These are phyloP conservation scores for Neoaliturus tenellus DNA, from an alignment of 2,888 invertebrate species.

Conservation along the genomic window DNA sequence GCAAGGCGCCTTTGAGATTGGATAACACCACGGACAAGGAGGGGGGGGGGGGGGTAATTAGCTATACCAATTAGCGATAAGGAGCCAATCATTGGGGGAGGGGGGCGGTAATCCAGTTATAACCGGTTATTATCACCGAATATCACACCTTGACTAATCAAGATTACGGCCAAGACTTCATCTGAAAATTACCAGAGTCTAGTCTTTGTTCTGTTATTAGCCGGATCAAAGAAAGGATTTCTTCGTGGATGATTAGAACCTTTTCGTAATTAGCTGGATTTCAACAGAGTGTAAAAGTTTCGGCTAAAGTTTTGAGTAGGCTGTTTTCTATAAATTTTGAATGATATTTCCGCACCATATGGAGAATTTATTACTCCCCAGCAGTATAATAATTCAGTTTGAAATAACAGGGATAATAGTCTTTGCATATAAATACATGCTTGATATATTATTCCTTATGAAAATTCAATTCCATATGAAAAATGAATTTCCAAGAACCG, in stretches of 20 bases:
- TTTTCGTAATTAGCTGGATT: slow-evolving; percentile 8
- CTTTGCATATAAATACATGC: no score
- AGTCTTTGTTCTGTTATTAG: slow-evolving; percentile 47
- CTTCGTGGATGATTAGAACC: slow-evolving; percentile 13
- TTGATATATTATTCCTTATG: no score
- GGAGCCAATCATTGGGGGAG: slow-evolving; percentile 13
- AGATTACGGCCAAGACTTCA: neutral
- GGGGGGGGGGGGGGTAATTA: slow-evolving; percentile 9
- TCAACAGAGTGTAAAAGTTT: neutral
- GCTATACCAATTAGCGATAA: slow-evolving; percentile 34
- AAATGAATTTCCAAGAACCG: no score
- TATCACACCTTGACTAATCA: slow-evolving; percentile 40
- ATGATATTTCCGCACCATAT: no score
- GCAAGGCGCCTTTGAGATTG: neutral
- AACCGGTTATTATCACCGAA: slow-evolving; percentile 23
- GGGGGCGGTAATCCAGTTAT: neutral
- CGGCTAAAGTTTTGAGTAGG: neutral
- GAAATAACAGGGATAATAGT: no score
- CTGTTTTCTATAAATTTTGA: no score
- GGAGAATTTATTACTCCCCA: no score
- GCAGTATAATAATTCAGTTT: no score
- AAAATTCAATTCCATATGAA: no score
- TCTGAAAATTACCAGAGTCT: slow-evolving; percentile 34
- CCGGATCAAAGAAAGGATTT: slow-evolving; percentile 44
- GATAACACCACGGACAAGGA: neutral